Base-by-base conservation (phyloP, 1,140 invertebrate genomes). In the Pachyrhynchus sulphureomaculatus region DNA sequence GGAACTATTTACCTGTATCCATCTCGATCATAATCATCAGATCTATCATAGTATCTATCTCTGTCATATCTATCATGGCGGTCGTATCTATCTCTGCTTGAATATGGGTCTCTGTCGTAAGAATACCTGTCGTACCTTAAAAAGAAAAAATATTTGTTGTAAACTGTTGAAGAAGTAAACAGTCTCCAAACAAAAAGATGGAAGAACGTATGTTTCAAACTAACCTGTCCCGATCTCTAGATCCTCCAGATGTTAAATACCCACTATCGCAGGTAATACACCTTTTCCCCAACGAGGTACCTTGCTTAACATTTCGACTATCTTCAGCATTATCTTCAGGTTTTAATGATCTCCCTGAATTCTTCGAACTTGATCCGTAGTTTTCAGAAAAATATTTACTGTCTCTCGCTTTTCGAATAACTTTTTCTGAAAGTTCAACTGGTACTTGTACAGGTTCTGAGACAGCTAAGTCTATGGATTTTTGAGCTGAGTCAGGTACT, bases 251-350 rank as follows among this genome's bases (percentile, higher is more conserved):
- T 9, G 20, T 18, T 5, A 15, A 15, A 47, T 57, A 57, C 8
- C 62, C 41, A 32, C 32, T 39, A 18, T 62, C 58, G 29, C 64
- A 66, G 1, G 53, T 53, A 24, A 41, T 58, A 34, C 64, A 66
- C n/a, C 64, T 52, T 26, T 66, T 66, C 4, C 47, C 64, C n/a
- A 60, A 17, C 0, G 39, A 12, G 1, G 49, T 10, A 34, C 10
- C 18, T 24, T 10, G 13, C 12, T 47, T 59, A 5, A 21, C 9
- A 17, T 5, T 13, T 18, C 45, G 37, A 20, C 33, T 37, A 13
- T 32, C 52, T 4, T 62, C 64, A 0, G 36, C 8, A 3, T 36
- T 36, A 4, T 63, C 53, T 26, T 63, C 61, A n/a, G 61, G 54
- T 45, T 62, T 62, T 13, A 66, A 23, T 18, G 45, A n/a, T 9